A percentile compares a stretch with the other conserved stretches of the same genome.
These are phyloP conservation scores for Cygnus buccinator DNA, from an alignment of 2,113 vertebrate species.

Conservation along the genomic window DNA sequence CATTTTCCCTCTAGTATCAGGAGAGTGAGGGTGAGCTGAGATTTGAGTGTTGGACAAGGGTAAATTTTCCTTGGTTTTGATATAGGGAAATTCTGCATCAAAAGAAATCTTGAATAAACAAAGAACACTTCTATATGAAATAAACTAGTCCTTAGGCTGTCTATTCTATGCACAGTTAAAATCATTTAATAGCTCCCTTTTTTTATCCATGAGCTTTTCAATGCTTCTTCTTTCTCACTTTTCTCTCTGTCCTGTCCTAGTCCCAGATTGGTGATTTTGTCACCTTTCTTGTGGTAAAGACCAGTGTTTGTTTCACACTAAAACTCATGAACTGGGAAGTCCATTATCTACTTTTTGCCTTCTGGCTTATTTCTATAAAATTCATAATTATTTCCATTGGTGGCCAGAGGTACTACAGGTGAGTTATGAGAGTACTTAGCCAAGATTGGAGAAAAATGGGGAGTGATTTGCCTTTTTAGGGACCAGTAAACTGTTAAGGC, in stretches of 20 bases:
- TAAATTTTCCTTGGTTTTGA: background rate
- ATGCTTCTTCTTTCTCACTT: background rate
- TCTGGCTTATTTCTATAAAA: background rate
- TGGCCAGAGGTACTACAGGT: background rate
- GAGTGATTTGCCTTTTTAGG: background rate
- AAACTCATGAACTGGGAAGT: background rate
- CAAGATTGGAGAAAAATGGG: background rate
- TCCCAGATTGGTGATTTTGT: background rate
- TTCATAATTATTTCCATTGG: background rate
- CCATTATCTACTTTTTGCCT: background rate
- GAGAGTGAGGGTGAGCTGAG: background rate
- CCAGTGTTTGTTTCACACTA: background rate
- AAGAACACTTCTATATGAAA: background rate
- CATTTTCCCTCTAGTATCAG: background rate
- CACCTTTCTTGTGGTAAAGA: background rate
- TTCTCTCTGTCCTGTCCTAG: background rate
- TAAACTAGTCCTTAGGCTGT: background rate
- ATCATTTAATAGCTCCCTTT: background rate
- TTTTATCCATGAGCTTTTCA: background rate
- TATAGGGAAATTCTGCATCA: background rate
- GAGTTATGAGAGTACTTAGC: background rate
- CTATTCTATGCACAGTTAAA: accelerated
- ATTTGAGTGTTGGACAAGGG: background rate
- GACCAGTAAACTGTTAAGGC: background rate
- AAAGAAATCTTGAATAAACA: background rate